Base-by-base conservation (phyloP, 2,888 invertebrate species). In the Argyra leucocephala region DNA sequence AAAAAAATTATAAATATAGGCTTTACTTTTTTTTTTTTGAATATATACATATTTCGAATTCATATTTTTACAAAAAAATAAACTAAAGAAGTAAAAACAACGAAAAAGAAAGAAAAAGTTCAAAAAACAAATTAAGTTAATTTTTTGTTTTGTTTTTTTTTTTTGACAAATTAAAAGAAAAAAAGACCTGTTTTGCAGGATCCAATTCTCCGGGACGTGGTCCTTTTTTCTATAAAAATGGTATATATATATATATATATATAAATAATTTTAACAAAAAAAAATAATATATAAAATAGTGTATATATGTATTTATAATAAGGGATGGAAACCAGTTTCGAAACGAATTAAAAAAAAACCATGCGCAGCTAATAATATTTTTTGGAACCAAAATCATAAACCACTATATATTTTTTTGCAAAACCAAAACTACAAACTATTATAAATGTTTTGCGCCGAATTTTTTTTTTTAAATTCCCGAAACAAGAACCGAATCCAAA, bases 151-250 rank as follows among this genome's bases (percentile, higher is more conserved):
- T n/a, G n/a, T n/a, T n/a, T n/a, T n/a, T n/a, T n/a, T n/a, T n/a
- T n/a, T n/a, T n/a, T n/a, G n/a, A n/a, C n/a, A n/a, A n/a, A n/a
- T 22, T 65, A 79, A 78, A 76, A 76, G 79, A 79, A 66, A 64
- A n/a, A 64, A 59, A 61, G 86, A 90, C 90, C 82, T 89, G 88
- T 83, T 85, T 85, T 37, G 83, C 81, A 71, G 80, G 77, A 78
- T 86, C 86, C 83, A 90, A 84, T 86, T 87, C 89, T 81, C 90
- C 91, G 79, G 90, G 90, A 80, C 90, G 88, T 82, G 84, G 85
- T 81, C 84, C 81, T 80, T 83, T 85, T 80, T 78, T 82, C 85
- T 85, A 85, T 83, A 83, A 82, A 82, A 82, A 83, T 83, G 22
- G 12, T 58, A 15, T 6, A 15, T 58, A 7, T 58, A 22, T 58